phyloP scores from a whole-genome alignment of 2,113 vertebrate genomes.

The Okapia johnstoni region DNA sequence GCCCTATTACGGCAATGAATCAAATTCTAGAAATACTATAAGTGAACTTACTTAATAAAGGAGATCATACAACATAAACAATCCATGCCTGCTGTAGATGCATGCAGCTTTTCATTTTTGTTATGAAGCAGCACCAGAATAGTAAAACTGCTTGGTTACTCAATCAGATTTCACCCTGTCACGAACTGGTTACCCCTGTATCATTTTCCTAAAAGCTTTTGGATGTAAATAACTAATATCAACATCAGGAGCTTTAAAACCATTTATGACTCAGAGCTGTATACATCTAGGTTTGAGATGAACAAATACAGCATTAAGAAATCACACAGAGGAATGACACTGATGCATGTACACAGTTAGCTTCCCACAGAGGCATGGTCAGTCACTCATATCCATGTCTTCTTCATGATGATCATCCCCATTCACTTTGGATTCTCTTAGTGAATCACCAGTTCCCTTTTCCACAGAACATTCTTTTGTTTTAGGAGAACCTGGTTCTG shows the following conservation, averaged over 20 bases:
- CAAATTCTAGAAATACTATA: conserved; percentile 75
- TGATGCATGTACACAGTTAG: conserved; percentile 60
- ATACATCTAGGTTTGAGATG: conserved; percentile 83
- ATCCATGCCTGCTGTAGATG: conserved; percentile 79
- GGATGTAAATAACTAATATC: conserved; percentile 71
- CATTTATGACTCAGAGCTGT: conserved; percentile 78
- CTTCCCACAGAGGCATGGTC: background rate
- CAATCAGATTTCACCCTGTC: conserved; percentile 58
- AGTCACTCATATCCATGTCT: conserved; percentile 99
- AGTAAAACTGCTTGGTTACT: conserved; percentile 60
- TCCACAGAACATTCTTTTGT: conserved; percentile 80
- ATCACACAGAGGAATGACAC: conserved; percentile 79
- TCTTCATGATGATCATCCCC: conserved; percentile 97
- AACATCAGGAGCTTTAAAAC: conserved; percentile 73
- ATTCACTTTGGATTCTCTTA: conserved; percentile 92
- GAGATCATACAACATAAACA: conserved; percentile 78
- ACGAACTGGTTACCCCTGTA: conserved; percentile 59
- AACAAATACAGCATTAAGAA: conserved; percentile 84
- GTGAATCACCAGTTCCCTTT: conserved; percentile 76
- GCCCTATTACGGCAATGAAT: conserved; percentile 77
- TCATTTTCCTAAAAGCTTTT: conserved; percentile 70
- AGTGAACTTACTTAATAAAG: conserved; percentile 76
- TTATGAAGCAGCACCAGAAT: conserved; percentile 71
- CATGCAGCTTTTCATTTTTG: conserved; percentile 75
- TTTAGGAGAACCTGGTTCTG: conserved; percentile 85